phyloP scores from a whole-genome alignment of 2,888 invertebrate species.

The Xylocampa areola region DNA sequence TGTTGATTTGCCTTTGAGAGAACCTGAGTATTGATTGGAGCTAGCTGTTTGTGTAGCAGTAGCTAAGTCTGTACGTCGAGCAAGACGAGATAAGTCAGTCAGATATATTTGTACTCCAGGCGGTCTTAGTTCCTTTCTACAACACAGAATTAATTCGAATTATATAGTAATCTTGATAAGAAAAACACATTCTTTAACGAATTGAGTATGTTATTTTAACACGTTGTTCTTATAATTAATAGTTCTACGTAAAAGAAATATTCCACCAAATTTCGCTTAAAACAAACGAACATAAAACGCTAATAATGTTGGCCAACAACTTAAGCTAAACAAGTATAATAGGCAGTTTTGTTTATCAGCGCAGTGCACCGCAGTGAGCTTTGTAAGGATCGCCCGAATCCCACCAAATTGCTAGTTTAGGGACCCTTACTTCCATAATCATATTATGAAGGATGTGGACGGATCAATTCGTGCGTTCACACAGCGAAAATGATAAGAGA shows the following conservation, averaged over 20 bases:
- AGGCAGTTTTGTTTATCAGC: constrained; percentile 52
- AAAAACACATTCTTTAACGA: too few species aligned
- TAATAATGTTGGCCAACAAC: constrained; percentile 30
- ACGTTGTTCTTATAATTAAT: too few species aligned
- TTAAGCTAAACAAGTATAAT: constrained; percentile 32
- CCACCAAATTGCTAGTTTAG: constrained; percentile 50
- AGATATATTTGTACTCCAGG: not conserved
- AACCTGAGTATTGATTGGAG: constrained; percentile 25
- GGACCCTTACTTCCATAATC: constrained; percentile 36
- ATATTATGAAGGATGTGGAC: constrained; percentile 43
- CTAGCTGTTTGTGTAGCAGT: constrained; percentile 19
- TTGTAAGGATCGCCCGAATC: constrained; percentile 32
- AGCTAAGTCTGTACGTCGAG: constrained; percentile 11
- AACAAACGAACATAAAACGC: constrained; percentile 8
- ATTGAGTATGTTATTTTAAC: too few species aligned
- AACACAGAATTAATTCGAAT: too few species aligned
- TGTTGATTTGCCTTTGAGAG: constrained; percentile 46
- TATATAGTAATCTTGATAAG: too few species aligned
- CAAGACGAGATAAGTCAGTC: constrained; percentile 11
- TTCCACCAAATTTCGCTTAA: not conserved
- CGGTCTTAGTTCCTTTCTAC: too few species aligned
- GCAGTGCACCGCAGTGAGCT: constrained; percentile 28
- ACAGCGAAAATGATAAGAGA: constrained; percentile 34
- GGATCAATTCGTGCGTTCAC: constrained; percentile 44
- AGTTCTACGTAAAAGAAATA: not conserved